phyloP scores from a whole-genome alignment of 2,797 vertebrate species.

The Netta rufina region DNA sequence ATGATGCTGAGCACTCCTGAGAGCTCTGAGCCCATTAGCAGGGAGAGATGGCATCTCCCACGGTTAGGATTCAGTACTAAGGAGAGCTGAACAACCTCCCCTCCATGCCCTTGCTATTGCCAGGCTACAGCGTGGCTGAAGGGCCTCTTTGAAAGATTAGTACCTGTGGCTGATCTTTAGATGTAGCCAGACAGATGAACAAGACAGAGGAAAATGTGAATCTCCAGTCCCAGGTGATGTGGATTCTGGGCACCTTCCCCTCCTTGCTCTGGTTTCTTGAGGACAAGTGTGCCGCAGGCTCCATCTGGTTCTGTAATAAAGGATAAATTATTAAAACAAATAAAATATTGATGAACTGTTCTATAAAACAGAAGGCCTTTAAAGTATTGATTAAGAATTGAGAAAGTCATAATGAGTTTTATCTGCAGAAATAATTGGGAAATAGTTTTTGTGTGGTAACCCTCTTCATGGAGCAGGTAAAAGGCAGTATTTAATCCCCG shows the following conservation, averaged over 20 bases:
- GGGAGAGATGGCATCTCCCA: not conserved
- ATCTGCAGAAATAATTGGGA: conserved; percentile 64
- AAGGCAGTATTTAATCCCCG: not conserved
- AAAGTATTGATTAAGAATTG: conserved; percentile 79
- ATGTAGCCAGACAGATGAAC: not conserved
- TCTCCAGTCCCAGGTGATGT: conserved; percentile 22
- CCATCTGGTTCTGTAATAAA: conserved; percentile 76
- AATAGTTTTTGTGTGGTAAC: conserved; percentile 21
- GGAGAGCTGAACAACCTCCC: not conserved
- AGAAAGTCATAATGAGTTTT: conserved; percentile 74
- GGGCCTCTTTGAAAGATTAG: not conserved
- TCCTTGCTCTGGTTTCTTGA: conserved; percentile 63
- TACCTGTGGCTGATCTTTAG: not conserved
- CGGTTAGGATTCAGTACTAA: not conserved
- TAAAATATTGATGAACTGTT: conserved; percentile 80
- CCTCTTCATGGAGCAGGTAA: not conserved
- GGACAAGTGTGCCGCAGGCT: conserved; percentile 58
- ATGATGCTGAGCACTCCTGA: not conserved
- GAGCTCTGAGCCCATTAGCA: not conserved
- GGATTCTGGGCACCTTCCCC: conserved; percentile 48
- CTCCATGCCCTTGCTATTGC: not conserved
- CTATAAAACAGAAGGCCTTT: conserved; percentile 74
- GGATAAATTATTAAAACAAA: conserved; percentile 79
- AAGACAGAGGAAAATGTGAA: not conserved
- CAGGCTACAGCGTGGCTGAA: not conserved